phyloP scores from a whole-genome alignment of 1,140 invertebrate genomes.

The Cherax destructor region DNA sequence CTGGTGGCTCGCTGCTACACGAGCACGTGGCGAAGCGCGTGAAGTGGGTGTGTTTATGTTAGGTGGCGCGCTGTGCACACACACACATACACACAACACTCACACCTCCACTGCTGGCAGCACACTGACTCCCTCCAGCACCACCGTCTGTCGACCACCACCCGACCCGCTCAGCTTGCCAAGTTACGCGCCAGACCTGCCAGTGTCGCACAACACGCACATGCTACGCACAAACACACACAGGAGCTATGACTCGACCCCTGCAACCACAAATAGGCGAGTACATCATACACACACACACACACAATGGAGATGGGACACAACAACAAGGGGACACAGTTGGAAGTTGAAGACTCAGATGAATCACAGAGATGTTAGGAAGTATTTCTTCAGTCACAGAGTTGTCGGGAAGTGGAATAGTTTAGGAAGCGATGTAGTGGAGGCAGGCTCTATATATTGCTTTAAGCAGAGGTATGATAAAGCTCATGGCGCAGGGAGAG shows the following conservation, averaged over 20 bases:
- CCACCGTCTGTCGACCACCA: background rate
- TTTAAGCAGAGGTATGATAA: too few relatives aligned
- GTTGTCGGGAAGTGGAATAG: too few relatives aligned
- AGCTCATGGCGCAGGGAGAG: too few relatives aligned
- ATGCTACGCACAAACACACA: background rate
- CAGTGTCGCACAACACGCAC: background rate
- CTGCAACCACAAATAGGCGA: too few relatives aligned
- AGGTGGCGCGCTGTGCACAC: background rate
- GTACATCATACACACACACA: background rate
- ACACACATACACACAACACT: background rate
- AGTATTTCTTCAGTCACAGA: too few relatives aligned
- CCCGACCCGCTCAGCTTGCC: background rate
- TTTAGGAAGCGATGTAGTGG: too few relatives aligned
- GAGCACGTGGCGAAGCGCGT: background rate
- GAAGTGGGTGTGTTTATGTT: constrained; percentile 1
- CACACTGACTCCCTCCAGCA: background rate
- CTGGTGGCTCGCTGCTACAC: background rate
- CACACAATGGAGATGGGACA: too few relatives aligned
- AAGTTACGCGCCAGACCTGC: constrained; percentile 11
- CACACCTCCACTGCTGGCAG: background rate
- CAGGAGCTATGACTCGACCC: background rate
- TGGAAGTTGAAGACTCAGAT: too few relatives aligned
- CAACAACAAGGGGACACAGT: too few relatives aligned
- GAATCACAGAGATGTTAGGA: too few relatives aligned
- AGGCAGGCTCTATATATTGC: too few relatives aligned